These are phyloP conservation scores for Diarsia rubi DNA, from an alignment of 2,888 invertebrate genomes.

Conservation along the genomic window DNA sequence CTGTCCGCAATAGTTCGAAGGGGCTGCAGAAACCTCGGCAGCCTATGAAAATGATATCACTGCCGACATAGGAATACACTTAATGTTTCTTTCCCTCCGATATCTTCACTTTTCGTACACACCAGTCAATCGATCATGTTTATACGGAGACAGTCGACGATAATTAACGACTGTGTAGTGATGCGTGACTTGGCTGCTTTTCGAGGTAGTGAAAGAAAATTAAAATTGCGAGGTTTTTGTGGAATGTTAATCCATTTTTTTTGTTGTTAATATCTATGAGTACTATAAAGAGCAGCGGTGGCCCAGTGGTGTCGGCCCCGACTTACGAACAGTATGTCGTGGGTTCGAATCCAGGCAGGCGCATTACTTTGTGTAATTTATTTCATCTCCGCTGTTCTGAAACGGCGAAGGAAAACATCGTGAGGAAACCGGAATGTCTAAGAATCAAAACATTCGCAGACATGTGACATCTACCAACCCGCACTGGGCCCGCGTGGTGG, in stretches of 20 bases:
- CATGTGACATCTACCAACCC: too few relatives aligned
- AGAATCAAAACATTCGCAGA: too few relatives aligned
- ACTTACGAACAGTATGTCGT: too few relatives aligned
- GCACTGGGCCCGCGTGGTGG: too few relatives aligned
- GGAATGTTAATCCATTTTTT: constrained; percentile 2
- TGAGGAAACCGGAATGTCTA: too few relatives aligned
- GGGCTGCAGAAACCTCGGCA: constrained; percentile 82
- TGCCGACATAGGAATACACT: constrained; percentile 88
- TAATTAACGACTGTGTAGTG: constrained; percentile 77
- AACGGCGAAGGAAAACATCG: too few relatives aligned
- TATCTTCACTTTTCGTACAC: constrained; percentile 83
- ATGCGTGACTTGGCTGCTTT: constrained; percentile 58
- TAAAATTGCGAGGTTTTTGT: constrained; percentile 50
- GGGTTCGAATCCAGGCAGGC: too few relatives aligned
- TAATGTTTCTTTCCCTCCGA: constrained; percentile 86
- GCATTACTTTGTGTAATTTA: too few relatives aligned
- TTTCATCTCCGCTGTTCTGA: too few relatives aligned
- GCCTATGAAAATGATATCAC: constrained; percentile 89
- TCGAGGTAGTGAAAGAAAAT: constrained; percentile 54
- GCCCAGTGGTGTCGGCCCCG: too few relatives aligned
- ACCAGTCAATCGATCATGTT: constrained; percentile 84
- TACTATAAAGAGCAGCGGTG: too few relatives aligned
- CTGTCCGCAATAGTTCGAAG: constrained; percentile 76
- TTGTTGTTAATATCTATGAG: not conserved
- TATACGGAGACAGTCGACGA: constrained; percentile 73